A percentile compares a stretch with the other conserved stretches of the same genome.
phyloP scores from a whole-genome alignment of 2,888 invertebrate genomes.

The Stramonita haemastoma region DNA sequence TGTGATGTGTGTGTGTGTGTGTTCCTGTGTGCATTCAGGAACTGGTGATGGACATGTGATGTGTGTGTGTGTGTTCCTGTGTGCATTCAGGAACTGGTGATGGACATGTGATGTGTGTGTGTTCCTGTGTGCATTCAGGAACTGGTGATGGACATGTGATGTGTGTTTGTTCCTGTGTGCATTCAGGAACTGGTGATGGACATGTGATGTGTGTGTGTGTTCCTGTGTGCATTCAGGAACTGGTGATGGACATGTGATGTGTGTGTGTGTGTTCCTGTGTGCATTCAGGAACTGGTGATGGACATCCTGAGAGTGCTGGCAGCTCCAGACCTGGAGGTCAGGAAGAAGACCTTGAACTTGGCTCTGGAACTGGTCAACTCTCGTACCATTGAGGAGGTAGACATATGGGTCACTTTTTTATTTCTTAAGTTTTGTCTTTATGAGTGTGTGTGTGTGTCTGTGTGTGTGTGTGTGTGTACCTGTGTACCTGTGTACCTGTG shows the following conservation, averaged over 20 bases:
- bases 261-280: neutral
- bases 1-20: too few species aligned
- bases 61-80: too few species aligned
- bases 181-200: slow-evolving; percentile 94
- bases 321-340: slow-evolving; percentile 95
- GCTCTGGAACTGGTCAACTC: slow-evolving; percentile 94
- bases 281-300: slow-evolving; percentile 89
- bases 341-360: slow-evolving; percentile 88
- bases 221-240: slow-evolving; percentile 79
- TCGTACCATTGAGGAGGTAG: slow-evolving; percentile 91
- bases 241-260: slow-evolving; percentile 99
- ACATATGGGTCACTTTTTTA: too few species aligned
- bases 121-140: slow-evolving; percentile 79
- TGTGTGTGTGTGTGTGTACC: too few species aligned
- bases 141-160: slow-evolving; percentile 99
- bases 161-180: neutral
- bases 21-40: slow-evolving; percentile 79
- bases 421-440: too few species aligned
- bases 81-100: slow-evolving; percentile 85
- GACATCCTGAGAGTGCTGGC: slow-evolving; percentile 95
- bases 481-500: too few species aligned
- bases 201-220: slow-evolving; percentile 81
- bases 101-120: slow-evolving; percentile 90
- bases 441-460: too few species aligned
- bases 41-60: slow-evolving; percentile 99